Evolutionary conservation across 2,888 invertebrate species (phyloP), one percentile per base, ranked within the genome.

Genomic region (Eilema sororculum): DNA sequence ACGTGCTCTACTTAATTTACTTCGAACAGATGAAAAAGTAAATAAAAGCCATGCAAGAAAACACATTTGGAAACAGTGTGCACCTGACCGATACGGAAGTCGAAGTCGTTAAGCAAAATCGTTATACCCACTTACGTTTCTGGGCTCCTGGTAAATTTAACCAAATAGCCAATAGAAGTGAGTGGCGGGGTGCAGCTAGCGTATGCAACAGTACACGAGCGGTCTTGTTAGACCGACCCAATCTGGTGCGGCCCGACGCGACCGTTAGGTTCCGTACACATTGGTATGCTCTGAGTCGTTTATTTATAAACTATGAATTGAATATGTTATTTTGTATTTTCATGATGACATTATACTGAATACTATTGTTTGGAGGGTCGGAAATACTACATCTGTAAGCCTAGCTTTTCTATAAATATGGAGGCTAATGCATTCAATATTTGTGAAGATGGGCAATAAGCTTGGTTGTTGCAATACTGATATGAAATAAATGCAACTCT

Each of bases 201-300:
- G 82, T 85, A 87, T 86, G 90, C 91, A 91, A 88, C 87, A 85
- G 89, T 85, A 89, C 87, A 87, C 81, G 85, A 79, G 78, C 78
- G 87, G 87, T 89, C 91, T 91, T 90, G 92, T 93, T 93, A 90
- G 86, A 86, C 84, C 85, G 84, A 87, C 86, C 88, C 90, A 90
- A 91, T 91, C 89, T 87, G 84, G 84, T 84, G 76, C 78, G 78
- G 79, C 82, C 83, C 84, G 77, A 83, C 84, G 84, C 81, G 80
- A 83, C 81, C 75, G 77, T 89, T 86, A 90, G 84, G 84, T 75
- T 68, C 66, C 64, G 78, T 77, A 74, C 82, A 88, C 83, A 87
- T 77, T 71, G 66, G 37, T 65, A 72, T 57, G 30, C 20, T 28
- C 52, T 63, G 10, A n/a, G 66, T 33, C 46, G 67, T 69, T 52